Evolutionary conservation across 2,113 vertebrate species (phyloP).

Genomic region (Zosterops pallidus): DNA sequence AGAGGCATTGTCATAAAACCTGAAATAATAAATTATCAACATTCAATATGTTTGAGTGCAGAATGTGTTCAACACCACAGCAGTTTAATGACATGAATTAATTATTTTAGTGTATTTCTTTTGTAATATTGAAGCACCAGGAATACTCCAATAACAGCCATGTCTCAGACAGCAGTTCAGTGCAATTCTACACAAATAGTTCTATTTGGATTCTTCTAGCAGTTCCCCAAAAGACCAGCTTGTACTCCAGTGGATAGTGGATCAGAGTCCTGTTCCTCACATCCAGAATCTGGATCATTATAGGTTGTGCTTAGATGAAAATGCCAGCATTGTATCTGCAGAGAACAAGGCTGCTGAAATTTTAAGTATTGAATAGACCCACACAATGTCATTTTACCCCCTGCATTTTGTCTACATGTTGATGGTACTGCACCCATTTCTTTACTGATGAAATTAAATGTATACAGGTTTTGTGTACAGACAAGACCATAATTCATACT

Average conservation of each 20-base stretch:
- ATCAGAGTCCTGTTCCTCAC: not conserved
- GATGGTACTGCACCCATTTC: not conserved
- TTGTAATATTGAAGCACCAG: not conserved
- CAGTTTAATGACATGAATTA: conserved; percentile 17
- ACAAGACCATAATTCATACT: not conserved
- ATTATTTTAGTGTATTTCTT: conserved; percentile 20
- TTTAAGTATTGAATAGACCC: not conserved
- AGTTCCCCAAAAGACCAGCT: not conserved
- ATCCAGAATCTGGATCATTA: not conserved
- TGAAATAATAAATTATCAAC: conserved; percentile 22
- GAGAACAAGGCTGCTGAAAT: not conserved
- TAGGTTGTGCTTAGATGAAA: not conserved
- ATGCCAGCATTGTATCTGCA: not conserved
- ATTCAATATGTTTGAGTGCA: not conserved
- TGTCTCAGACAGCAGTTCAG: not conserved
- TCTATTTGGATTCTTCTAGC: not conserved
- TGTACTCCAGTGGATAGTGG: not conserved
- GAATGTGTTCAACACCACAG: not conserved
- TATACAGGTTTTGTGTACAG: conserved; percentile 14
- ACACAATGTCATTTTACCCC: not conserved
- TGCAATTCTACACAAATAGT: not conserved
- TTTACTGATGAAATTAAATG: conserved; percentile 43
- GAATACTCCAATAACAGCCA: not conserved
- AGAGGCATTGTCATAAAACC: conserved; percentile 9
- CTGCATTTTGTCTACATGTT: not conserved